phyloP scores from a whole-genome alignment of 2,797 vertebrate species.

The Amazona ochrocephala region DNA sequence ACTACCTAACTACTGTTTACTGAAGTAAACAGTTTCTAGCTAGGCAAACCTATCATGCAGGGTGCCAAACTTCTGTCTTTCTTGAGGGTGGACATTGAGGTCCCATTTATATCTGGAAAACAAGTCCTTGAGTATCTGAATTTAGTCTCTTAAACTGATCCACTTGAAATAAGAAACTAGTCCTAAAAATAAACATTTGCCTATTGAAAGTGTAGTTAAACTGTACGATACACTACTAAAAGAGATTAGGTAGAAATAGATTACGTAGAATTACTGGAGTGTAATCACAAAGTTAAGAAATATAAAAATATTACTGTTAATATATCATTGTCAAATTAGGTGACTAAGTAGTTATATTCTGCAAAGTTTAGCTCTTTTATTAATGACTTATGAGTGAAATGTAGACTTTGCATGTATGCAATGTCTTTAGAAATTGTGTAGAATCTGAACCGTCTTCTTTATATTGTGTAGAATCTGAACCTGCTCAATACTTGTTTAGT shows the following conservation, averaged over 20 bases:
- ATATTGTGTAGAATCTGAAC: not conserved
- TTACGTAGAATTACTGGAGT: not conserved
- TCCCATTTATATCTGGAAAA: not conserved
- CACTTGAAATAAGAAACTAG: not conserved
- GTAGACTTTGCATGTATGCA: not conserved
- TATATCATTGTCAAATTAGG: not conserved
- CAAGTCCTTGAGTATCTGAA: not conserved
- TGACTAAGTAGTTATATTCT: not conserved
- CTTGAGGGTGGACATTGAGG: not conserved
- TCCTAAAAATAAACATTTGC: not conserved
- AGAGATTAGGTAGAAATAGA: not conserved
- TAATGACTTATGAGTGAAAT: not conserved
- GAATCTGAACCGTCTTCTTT: not conserved
- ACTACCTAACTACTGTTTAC: not conserved
- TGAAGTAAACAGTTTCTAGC: slow-evolving; percentile 43
- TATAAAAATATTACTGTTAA: not conserved
- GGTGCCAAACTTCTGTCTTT: not conserved
- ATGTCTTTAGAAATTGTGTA: not conserved
- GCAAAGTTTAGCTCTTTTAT: not conserved
- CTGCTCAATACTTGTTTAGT: not conserved
- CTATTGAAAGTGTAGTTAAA: not conserved
- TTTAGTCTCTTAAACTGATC: not conserved
- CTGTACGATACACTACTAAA: not conserved
- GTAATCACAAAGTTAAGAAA: not conserved
- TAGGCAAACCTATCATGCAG: not conserved